phyloP scores from a whole-genome alignment of 2,113 vertebrate genomes.

The Silurus meridionalis region DNA sequence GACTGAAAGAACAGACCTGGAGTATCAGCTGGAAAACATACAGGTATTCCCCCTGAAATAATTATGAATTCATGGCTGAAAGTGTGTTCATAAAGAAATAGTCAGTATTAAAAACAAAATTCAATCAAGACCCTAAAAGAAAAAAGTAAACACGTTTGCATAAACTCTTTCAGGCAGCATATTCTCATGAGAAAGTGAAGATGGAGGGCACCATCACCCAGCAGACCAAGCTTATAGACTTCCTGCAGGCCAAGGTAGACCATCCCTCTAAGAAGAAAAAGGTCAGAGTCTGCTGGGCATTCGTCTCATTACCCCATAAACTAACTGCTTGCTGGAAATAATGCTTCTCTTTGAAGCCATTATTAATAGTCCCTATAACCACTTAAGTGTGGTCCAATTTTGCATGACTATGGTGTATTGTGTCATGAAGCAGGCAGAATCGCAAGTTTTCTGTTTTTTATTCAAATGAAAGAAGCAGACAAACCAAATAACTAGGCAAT shows the following conservation, averaged over 20 bases:
- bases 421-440: conserved; percentile 8
- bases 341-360: conserved; percentile 29
- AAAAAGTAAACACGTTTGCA: neutral
- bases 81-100: no score
- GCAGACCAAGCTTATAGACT: conserved; percentile 98
- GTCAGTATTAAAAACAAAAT: neutral
- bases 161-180: conserved; percentile 83
- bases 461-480: neutral
- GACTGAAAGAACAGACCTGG: conserved; percentile 93
- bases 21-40: conserved; percentile 98
- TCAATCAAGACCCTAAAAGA: neutral
- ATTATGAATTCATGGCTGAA: neutral
- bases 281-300: conserved; percentile 73
- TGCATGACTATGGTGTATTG: conserved; percentile 15
- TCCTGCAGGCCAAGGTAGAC: conserved; percentile 96
- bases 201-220: conserved; percentile 99
- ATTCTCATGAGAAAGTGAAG: conserved; percentile 98
- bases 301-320: conserved; percentile 45
- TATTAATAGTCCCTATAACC: conserved; percentile 38
- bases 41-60: conserved; percentile 77
- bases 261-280: conserved; percentile 99
- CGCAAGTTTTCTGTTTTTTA: neutral
- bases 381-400: conserved; percentile 19
- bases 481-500: neutral
- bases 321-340: conserved; percentile 51